phyloP scores from a whole-genome alignment of 2,888 invertebrate species.

The Idaea dimidiata region DNA sequence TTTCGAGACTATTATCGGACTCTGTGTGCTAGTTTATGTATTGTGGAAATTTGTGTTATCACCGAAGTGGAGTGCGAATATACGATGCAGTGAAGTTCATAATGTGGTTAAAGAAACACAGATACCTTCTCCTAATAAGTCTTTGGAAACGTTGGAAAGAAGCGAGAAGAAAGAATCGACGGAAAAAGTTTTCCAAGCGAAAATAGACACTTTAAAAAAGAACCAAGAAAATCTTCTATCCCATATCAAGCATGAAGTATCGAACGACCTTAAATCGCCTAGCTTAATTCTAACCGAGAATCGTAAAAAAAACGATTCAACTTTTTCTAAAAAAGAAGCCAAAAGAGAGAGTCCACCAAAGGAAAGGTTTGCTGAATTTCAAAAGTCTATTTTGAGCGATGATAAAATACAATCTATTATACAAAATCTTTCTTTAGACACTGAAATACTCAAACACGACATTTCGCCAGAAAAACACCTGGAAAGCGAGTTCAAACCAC shows the following conservation, averaged over 20 bases:
- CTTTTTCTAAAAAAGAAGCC: slow-evolving; percentile 31
- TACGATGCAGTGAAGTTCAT: slow-evolving; percentile 20
- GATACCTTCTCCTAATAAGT: not conserved
- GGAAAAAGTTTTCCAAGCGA: not conserved
- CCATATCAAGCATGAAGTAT: not conserved
- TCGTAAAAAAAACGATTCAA: slow-evolving; percentile 39
- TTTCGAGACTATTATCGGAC: slow-evolving; percentile 62
- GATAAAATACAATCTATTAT: slow-evolving; percentile 72
- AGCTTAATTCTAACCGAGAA: slow-evolving; percentile 34
- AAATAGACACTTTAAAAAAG: not conserved
- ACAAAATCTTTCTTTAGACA: slow-evolving; percentile 67
- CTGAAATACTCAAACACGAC: slow-evolving; percentile 40
- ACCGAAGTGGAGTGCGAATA: slow-evolving; percentile 28
- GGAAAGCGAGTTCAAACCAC: slow-evolving; percentile 33
- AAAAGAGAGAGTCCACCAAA: slow-evolving; percentile 71
- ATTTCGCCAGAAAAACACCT: slow-evolving; percentile 27
- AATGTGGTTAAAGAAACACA: slow-evolving; percentile 10
- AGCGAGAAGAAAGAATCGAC: not conserved
- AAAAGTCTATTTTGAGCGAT: slow-evolving; percentile 70
- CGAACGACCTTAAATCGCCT: not conserved
- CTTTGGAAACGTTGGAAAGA: not conserved
- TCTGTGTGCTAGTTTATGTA: slow-evolving; percentile 57
- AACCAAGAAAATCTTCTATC: not conserved
- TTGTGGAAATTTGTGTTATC: slow-evolving; percentile 61
- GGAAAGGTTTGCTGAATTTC: slow-evolving; percentile 66